phyloP scores from a whole-genome alignment of 2,113 vertebrate species.

The Gallinago media region DNA sequence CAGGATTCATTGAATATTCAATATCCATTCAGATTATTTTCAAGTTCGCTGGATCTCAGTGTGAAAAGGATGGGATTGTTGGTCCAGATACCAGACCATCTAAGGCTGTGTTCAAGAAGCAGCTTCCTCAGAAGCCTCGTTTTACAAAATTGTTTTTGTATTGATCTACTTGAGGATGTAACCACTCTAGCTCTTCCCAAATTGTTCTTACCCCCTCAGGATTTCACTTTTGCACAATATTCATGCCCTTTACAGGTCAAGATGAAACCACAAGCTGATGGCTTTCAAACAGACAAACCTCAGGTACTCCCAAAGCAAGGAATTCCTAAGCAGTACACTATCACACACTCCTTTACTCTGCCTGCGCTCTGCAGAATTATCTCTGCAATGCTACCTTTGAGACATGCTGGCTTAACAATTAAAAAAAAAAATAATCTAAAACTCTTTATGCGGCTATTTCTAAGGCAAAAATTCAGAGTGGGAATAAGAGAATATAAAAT shows the following conservation, averaged over 20 bases:
- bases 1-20: accelerated
- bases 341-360: not conserved
- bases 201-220: not conserved
- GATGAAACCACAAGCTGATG: not conserved
- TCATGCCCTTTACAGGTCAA: not conserved
- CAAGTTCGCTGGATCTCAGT: not conserved
- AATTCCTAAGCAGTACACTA: not conserved
- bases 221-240: not conserved
- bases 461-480: too few species aligned
- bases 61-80: not conserved
- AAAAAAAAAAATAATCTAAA: too few species aligned
- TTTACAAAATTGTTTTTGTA: not conserved
- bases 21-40: not conserved
- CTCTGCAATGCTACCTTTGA: not conserved
- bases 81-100: not conserved
- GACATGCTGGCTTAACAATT: too few species aligned
- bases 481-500: too few species aligned
- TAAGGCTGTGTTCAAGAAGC: not conserved
- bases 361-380: not conserved
- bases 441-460: too few species aligned
- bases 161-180: accelerated
- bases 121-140: not conserved
- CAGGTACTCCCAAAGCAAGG: not conserved
- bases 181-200: not conserved
- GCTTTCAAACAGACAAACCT: not conserved